These are phyloP conservation scores for Chaetops frenatus DNA, from an alignment of 2,113 vertebrate genomes.

Conservation along the genomic window DNA sequence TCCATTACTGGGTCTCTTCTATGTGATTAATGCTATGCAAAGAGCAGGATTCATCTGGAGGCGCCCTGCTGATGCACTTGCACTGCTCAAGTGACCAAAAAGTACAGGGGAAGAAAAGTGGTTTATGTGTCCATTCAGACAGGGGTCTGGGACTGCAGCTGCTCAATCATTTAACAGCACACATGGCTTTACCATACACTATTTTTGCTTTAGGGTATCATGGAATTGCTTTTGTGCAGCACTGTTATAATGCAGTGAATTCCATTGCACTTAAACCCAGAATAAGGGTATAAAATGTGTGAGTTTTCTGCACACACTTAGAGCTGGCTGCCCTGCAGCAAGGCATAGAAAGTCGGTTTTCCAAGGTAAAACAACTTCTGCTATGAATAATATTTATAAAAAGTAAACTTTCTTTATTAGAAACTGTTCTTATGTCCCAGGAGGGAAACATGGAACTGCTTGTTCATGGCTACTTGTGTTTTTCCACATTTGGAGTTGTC, in stretches of 20 bases:
- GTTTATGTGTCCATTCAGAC: neutral
- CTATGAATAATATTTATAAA: neutral
- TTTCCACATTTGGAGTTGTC: neutral
- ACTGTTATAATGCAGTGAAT: neutral
- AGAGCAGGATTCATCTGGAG: neutral
- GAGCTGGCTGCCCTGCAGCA: neutral
- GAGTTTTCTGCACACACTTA: neutral
- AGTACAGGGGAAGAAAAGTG: neutral
- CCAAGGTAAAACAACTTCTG: neutral
- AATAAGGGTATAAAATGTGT: neutral
- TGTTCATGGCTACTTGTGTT: neutral
- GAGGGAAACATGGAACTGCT: neutral
- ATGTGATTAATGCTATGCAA: neutral
- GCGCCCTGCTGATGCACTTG: neutral
- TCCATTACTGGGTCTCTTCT: neutral
- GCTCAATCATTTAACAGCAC: neutral
- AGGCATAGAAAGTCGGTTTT: neutral
- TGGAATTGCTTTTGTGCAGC: conserved; percentile 7
- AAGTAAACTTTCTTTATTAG: neutral
- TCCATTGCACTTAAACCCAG: neutral
- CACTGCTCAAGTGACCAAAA: neutral
- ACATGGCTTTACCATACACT: neutral
- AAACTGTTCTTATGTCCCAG: neutral
- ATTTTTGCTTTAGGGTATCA: neutral
- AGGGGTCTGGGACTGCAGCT: neutral